These are phyloP conservation scores for Erythrocebus patas DNA, from an alignment of 2,113 vertebrate genomes.

Conservation along the genomic window DNA sequence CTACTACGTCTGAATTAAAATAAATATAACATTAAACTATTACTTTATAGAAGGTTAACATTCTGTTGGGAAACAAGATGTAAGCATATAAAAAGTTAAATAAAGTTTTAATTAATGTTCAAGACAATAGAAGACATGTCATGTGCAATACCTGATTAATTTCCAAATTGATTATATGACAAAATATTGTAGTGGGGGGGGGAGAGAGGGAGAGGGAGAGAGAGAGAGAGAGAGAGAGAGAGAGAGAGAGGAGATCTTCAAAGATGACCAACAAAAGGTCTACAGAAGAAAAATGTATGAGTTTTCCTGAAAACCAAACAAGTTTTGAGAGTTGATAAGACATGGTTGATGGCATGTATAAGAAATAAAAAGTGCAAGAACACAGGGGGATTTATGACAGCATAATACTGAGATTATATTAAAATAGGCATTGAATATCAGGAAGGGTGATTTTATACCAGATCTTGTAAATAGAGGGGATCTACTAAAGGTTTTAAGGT, in stretches of 20 bases:
- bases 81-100: not conserved
- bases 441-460: not conserved
- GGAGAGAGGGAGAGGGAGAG: too few relatives aligned
- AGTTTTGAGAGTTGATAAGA: not conserved
- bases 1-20: slow-evolving; percentile 13
- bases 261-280: not conserved
- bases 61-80: not conserved
- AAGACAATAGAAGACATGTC: not conserved
- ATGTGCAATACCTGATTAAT: not conserved
- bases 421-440: not conserved
- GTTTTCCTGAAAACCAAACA: not conserved
- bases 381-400: not conserved
- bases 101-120: not conserved
- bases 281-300: not conserved
- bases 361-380: not conserved
- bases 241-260: not conserved
- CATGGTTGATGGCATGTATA: not conserved
- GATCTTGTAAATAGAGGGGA: not conserved
- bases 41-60: not conserved
- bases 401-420: not conserved
- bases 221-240: too few relatives aligned
- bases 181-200: not conserved
- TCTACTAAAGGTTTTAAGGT: not conserved
- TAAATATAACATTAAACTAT: not conserved
- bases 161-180: not conserved